Percentiles rank a stretch among this genome's conserved stretches.
Evolutionary conservation across 2,888 invertebrate species (phyloP).

Genomic region (Blastobasis adustella): DNA sequence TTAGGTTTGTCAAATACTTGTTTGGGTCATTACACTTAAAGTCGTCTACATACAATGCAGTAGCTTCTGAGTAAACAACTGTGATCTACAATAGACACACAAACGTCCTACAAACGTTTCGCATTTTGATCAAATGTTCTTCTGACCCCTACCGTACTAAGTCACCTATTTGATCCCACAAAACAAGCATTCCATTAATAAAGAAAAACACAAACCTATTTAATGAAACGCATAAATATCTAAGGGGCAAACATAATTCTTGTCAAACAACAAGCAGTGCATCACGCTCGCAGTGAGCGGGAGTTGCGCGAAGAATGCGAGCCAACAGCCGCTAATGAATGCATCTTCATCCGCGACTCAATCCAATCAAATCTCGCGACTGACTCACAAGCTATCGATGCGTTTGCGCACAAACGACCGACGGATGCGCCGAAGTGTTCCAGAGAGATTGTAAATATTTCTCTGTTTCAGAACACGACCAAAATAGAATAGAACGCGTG

Average conservation of each 20-base stretch:
- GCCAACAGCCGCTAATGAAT: conserved; percentile 33
- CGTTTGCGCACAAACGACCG: conserved; percentile 65
- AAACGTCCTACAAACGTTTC: too few species aligned
- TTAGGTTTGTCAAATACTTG: too few species aligned
- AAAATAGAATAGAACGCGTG: conserved; percentile 74
- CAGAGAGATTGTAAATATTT: conserved; percentile 74
- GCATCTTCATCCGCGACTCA: conserved; percentile 47
- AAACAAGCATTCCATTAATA: not conserved
- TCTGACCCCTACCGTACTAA: not conserved
- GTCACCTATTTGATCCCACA: not conserved
- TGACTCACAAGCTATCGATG: conserved; percentile 60
- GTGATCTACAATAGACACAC: too few species aligned
- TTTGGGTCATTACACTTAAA: too few species aligned
- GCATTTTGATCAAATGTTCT: too few species aligned
- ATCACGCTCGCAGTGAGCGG: conserved; percentile 11
- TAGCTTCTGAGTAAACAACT: too few species aligned
- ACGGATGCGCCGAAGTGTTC: conserved; percentile 74
- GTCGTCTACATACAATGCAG: too few species aligned
- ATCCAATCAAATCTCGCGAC: conserved; percentile 56
- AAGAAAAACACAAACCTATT: too few species aligned
- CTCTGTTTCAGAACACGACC: conserved; percentile 72
- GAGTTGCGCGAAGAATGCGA: conserved; percentile 28
- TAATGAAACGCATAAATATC: too few species aligned
- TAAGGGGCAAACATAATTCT: conserved; percentile 1
- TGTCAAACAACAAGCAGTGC: conserved; percentile 4